Base-by-base conservation (phyloP, 2,797 vertebrate species). In the Anabas testudineus region DNA sequence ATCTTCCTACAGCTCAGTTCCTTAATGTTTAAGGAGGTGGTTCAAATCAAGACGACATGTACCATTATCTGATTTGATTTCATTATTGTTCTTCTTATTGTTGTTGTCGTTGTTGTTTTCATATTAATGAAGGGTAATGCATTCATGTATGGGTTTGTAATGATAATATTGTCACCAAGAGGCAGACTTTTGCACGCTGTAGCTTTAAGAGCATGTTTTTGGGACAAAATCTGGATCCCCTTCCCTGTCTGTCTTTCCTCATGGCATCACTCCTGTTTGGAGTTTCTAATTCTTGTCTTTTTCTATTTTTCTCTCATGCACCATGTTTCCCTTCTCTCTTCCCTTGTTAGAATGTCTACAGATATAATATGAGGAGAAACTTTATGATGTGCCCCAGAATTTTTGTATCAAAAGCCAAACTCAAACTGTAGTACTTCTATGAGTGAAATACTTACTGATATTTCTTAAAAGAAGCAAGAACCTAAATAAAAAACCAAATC, bases 21-120 rank as follows among this genome's bases (percentile, higher is more conserved):
- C 97, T 98, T 98, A 98, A 98, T 97, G 96, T 98, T 99, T 99
- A 98, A 98, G 97, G 97, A 95, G 91, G 93, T 95, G 95, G 95
- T 92, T 95, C 94, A 84, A 88, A 81, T 92, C 87, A 83, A 85
- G 95, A 95, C 90, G 87, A 93, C 93, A 93, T 95, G 94, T 94
- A 96, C 96, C 96, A 94, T 96, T 83, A 87, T 88, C 83, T 80
- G 83, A 88, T 95, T 93, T 90, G 74, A 86, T 87, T 91, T 88
- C 85, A 88, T 91, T 86, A 80, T 79, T 91, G 84, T 84, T 91
- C 76, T 88, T 87, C 92, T 93, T 95, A 68, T 91, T 83, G 81
- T 88, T 82, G 85, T 87, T 83, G 87, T 91, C 51, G 85, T 88
- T 85, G 88, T 90, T 91, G 85, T 92, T 90, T 96, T 95, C 89